Conservation (phyloP, 2,113 vertebrate genomes). For the Melanostigma gelatinosum region DNA sequence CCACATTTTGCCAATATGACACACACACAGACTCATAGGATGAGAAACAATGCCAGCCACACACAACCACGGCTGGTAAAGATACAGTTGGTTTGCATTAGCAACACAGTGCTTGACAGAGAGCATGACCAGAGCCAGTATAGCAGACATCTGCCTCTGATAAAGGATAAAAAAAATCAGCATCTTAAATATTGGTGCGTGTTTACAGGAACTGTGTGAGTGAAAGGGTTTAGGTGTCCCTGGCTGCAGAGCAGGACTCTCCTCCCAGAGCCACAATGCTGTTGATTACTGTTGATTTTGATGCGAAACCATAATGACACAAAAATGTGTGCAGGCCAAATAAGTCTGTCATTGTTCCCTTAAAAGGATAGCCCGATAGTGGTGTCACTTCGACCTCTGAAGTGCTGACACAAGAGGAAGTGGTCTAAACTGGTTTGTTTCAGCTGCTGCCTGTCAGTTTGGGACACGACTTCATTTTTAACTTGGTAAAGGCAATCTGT, state of each 20-base stretch:
- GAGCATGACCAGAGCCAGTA: not conserved
- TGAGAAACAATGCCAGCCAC: not conserved
- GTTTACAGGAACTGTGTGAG: not conserved
- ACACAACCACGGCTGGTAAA: not conserved
- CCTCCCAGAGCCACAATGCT: not conserved
- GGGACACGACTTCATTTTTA: not conserved
- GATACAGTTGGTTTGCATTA: not conserved
- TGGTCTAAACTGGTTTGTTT: slow-evolving; percentile 18
- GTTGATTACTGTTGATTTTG: not conserved
- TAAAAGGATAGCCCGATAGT: not conserved
- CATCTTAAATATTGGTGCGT: slow-evolving; percentile 6
- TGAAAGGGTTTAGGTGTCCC: slow-evolving; percentile 33
- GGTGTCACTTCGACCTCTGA: not conserved
- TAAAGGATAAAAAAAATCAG: slow-evolving; percentile 9
- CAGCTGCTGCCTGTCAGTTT: not conserved
- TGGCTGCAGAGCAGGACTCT: slow-evolving; percentile 18
- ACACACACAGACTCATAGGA: no score
- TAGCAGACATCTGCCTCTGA: slow-evolving; percentile 2
- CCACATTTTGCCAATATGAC: not conserved
- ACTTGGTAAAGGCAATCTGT: not conserved
- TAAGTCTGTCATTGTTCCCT: not conserved
- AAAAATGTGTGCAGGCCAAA: not conserved
- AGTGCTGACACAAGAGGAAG: slow-evolving; percentile 41
- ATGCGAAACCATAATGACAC: not conserved
- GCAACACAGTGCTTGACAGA: not conserved